Percentiles rank a stretch among this genome's conserved stretches.
These are phyloP conservation scores for Nysson spinosus DNA, from an alignment of 2,888 invertebrate species.

Conservation along the genomic window DNA sequence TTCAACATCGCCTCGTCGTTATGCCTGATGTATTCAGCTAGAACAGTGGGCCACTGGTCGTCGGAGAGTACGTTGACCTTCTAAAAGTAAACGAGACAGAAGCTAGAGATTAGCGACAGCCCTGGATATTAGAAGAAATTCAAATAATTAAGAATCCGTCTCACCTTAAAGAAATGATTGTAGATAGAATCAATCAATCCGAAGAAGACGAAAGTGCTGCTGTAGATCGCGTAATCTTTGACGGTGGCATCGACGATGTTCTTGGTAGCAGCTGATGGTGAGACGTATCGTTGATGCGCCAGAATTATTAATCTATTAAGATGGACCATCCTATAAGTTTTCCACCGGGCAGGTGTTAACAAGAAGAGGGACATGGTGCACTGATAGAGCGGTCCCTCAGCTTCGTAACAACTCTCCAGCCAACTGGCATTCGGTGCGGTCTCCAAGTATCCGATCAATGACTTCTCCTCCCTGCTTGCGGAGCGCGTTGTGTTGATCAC, in stretches of 20 bases:
- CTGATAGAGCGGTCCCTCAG: conserved; percentile 95
- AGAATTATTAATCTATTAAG: conserved; percentile 87
- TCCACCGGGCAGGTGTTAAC: conserved; percentile 89
- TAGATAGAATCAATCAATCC: conserved; percentile 92
- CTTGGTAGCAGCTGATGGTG: conserved; percentile 82
- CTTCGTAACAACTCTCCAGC: conserved; percentile 91
- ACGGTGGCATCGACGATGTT: conserved; percentile 78
- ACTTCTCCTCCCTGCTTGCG: conserved; percentile 87
- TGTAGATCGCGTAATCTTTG: conserved; percentile 89
- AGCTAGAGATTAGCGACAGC: no score
- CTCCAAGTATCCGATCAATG: conserved; percentile 85
- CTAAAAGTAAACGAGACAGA: conserved; percentile 71
- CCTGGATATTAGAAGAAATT: conserved; percentile 8
- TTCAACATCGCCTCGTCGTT: conserved; percentile 95
- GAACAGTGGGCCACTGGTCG: conserved; percentile 92
- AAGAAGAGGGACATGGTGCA: conserved; percentile 88
- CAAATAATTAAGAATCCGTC: conserved; percentile 6
- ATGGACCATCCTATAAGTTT: conserved; percentile 83
- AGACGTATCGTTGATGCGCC: conserved; percentile 86
- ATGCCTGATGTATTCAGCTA: conserved; percentile 95
- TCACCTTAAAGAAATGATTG: conserved; percentile 90
- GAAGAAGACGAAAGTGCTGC: conserved; percentile 90
- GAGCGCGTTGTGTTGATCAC: conserved; percentile 92
- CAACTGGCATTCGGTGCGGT: conserved; percentile 81
- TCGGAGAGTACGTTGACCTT: conserved; percentile 84